A percentile compares a stretch with the other conserved stretches of the same genome.
Conservation (phyloP, 2,888 invertebrate genomes). For the Luperina testacea region DNA sequence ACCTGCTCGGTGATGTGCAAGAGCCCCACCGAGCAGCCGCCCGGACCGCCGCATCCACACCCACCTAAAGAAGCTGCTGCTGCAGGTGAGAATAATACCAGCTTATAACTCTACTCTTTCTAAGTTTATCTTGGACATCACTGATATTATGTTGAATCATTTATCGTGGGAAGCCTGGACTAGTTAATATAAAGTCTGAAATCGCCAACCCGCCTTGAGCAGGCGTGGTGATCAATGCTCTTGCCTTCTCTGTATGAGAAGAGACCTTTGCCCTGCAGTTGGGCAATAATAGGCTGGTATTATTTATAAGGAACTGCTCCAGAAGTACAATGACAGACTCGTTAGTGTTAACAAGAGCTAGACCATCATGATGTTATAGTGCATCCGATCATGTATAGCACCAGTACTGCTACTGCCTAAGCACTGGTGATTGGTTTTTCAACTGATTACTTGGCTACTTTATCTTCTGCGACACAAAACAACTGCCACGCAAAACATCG, state of each 20-base stretch:
- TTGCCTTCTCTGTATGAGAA: too few relatives aligned
- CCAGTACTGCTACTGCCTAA: not conserved
- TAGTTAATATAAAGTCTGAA: not conserved
- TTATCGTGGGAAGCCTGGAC: not conserved
- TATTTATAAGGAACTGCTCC: not conserved
- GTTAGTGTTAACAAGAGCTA: too few relatives aligned
- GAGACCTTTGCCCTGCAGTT: too few relatives aligned
- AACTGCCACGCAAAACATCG: not conserved
- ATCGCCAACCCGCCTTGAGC: not conserved
- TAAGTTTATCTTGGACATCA: not conserved
- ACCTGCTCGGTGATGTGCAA: slow-evolving; percentile 85
- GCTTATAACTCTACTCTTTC: not conserved
- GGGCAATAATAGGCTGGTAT: too few relatives aligned
- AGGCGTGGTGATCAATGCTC: not conserved
- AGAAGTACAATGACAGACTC: not conserved
- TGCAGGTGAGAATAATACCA: slow-evolving; percentile 68
- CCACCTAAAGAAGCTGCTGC: slow-evolving; percentile 79
- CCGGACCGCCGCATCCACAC: slow-evolving; percentile 78
- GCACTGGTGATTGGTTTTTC: not conserved
- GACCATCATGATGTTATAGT: not conserved
- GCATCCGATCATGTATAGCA: too few relatives aligned
- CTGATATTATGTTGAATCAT: not conserved
- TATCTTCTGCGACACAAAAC: not conserved
- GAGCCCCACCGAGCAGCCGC: slow-evolving; percentile 86
- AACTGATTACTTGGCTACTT: too few relatives aligned